These are phyloP conservation scores for human (Homo sapiens) DNA, from an alignment of 2,113 vertebrate genomes.

Conservation along the genomic window DNA sequence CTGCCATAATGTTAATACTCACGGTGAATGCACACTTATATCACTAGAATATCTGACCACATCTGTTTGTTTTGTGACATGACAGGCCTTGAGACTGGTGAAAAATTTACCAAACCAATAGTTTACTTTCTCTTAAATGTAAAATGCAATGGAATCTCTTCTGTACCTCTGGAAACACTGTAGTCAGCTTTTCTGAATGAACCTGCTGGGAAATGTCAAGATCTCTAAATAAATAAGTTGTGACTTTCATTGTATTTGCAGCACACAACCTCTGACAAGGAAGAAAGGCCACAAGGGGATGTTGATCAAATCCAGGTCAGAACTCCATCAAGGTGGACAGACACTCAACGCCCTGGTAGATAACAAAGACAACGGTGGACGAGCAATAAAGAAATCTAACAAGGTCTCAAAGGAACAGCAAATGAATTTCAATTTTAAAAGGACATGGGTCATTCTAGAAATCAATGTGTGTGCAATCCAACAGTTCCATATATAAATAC, in stretches of 20 bases:
- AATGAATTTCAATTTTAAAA: slow-evolving; percentile 51
- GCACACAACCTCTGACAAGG: slow-evolving; percentile 24
- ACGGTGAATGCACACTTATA: not conserved
- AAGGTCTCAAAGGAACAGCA: not conserved
- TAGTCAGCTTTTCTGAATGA: slow-evolving; percentile 39
- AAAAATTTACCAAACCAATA: not conserved
- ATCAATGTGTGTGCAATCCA: not conserved
- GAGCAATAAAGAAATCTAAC: not conserved
- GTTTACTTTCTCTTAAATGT: not conserved
- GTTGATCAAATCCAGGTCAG: slow-evolving; percentile 4
- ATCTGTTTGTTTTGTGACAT: slow-evolving; percentile 17
- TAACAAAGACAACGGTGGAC: not conserved
- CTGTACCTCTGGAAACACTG: not conserved
- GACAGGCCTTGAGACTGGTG: not conserved
- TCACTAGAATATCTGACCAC: not conserved
- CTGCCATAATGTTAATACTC: not conserved
- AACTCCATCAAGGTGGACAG: not conserved
- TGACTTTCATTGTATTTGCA: not conserved
- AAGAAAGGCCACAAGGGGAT: not conserved
- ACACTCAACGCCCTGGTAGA: not conserved
- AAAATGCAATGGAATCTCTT: not conserved
- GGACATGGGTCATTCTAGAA: not conserved
- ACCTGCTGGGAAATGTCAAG: slow-evolving; percentile 21
- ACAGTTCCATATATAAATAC: not conserved
- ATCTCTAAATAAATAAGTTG: slow-evolving; percentile 21